Evolutionary conservation across 2,888 invertebrate genomes (phyloP).

Genomic region (Drosophila paranaensis): DNA sequence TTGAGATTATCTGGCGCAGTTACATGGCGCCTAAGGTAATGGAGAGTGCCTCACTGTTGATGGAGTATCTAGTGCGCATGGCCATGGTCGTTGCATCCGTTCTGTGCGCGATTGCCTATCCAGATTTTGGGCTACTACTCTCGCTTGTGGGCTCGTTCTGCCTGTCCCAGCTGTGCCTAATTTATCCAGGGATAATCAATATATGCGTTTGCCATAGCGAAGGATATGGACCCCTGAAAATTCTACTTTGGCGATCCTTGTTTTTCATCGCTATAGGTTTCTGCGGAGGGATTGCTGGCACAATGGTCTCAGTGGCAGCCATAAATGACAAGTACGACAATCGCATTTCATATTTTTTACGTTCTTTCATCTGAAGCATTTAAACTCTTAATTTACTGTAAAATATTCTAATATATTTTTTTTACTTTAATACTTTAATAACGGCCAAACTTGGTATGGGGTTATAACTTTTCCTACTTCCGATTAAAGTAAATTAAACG

Average conservation of each 20-base stretch:
- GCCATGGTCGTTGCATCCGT: constrained; percentile 87
- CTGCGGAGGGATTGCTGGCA: constrained; percentile 47
- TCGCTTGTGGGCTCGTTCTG: constrained; percentile 96
- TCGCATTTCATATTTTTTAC: constrained; percentile 1
- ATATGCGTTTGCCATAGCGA: constrained; percentile 88
- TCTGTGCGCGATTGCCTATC: constrained; percentile 89
- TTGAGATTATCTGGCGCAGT: constrained; percentile 93
- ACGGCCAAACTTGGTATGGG: too few relatives aligned
- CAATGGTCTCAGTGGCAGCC: constrained; percentile 20
- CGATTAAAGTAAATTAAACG: too few relatives aligned
- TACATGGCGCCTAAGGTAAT: constrained; percentile 69
- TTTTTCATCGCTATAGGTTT: constrained; percentile 46
- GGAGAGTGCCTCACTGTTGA: constrained; percentile 10
- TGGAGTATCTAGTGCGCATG: constrained; percentile 90
- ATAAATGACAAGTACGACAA: constrained; percentile 20
- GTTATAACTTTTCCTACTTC: too few relatives aligned
- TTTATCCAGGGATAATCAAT: constrained; percentile 95
- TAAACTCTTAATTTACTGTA: not conserved
- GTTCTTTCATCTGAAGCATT: not conserved
- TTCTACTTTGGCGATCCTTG: constrained; percentile 41
- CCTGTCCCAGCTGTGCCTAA: constrained; percentile 93
- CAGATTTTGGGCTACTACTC: constrained; percentile 94
- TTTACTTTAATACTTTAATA: too few relatives aligned
- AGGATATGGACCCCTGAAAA: constrained; percentile 59
- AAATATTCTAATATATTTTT: not conserved